Percentiles rank a stretch among this genome's conserved stretches.
Conservation (phyloP, 2,113 vertebrate species). For the Psophia crepitans region DNA sequence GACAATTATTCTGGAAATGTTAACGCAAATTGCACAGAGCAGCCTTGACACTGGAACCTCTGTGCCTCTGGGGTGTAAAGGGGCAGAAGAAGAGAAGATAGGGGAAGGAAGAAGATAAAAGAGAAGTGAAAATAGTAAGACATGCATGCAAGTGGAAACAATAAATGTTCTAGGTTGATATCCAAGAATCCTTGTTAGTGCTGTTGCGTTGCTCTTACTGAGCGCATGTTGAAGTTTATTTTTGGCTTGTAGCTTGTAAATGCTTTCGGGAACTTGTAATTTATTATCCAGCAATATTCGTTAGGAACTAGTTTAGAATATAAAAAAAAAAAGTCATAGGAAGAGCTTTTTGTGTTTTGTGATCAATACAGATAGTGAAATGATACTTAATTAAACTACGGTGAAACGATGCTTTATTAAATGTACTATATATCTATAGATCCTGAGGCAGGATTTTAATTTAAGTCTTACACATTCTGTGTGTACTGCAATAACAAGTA, state of each 20-base stretch:
- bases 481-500: neutral
- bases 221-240: neutral
- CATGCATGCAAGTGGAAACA: neutral
- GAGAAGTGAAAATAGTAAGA: neutral
- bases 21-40: neutral
- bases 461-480: neutral
- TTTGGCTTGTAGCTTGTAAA: neutral
- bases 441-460: conserved; percentile 37
- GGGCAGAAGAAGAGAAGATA: neutral
- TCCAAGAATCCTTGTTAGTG: neutral
- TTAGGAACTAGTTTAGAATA: conserved; percentile 5
- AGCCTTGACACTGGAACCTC: neutral
- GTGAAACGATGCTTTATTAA: neutral
- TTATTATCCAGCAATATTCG: neutral
- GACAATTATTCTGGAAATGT: neutral
- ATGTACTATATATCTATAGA: neutral
- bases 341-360: neutral
- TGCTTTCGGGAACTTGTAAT: neutral
- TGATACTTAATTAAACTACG: conserved; percentile 23
- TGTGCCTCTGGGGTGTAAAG: neutral
- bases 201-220: neutral
- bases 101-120: neutral
- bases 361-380: conserved; percentile 33
- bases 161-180: neutral
- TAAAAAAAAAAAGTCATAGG: neutral